Base-by-base conservation (phyloP, 2,888 invertebrate species). In the Ommatoiulus sabulosus region DNA sequence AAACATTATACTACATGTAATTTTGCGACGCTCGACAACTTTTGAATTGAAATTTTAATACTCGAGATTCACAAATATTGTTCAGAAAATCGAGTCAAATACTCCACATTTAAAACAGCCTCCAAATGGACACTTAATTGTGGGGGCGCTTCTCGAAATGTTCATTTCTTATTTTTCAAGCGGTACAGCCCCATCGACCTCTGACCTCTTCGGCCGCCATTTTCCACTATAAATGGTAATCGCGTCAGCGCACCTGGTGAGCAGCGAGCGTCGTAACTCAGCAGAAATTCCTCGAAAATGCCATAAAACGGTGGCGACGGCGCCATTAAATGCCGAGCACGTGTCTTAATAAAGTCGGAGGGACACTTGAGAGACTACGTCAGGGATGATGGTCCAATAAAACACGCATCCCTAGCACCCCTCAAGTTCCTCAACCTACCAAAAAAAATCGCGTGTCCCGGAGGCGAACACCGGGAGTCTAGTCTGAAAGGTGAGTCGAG, bases 151-250 rank as follows among this genome's bases (percentile, higher is more conserved):
- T n/a, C n/a, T n/a, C n/a, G n/a, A n/a, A n/a, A n/a, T n/a, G n/a
- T n/a, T n/a, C n/a, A n/a, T n/a, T n/a, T n/a, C n/a, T n/a, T n/a
- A n/a, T n/a, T n/a, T n/a, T n/a, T n/a, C n/a, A n/a, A n/a, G n/a
- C n/a, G n/a, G n/a, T n/a, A n/a, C 72, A 72, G 72, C 20, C 24
- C 72, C 8, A 0, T 20, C 10, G 24, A 20, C 72, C 72, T 8
- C 72, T 72, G 72, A 72, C 72, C 72, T 24, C 72, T 63, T 7
- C 24, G 72, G 3, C 20, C 24, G 72, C 72, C 72, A 7, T 72
- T 72, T 72, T 24, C 72, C 72, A 72, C 72, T 72, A 72, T 72
- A 72, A 72, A 72, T 72, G 72, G 72, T 72, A 72, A 72, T 72
- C 72, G 72, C 72, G 20, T 24, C 72, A 7, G 72, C 24, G 72